Evolutionary conservation across 2,113 vertebrate genomes (phyloP).

Genomic region (Cyphomyrus discorhynchus): DNA sequence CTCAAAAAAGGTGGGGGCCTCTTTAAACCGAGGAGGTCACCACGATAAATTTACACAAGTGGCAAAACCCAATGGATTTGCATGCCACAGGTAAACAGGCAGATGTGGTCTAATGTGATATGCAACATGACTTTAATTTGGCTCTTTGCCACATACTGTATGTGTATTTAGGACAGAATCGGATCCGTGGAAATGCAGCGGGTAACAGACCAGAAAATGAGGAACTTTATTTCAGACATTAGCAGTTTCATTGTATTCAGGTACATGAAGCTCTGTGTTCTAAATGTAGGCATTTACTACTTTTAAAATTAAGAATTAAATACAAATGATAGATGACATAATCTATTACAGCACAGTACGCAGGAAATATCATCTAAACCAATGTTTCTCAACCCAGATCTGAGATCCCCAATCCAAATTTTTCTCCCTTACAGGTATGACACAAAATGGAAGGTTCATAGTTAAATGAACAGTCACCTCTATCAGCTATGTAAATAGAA

Average conservation of each 20-base stretch:
- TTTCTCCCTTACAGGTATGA: conserved; percentile 27
- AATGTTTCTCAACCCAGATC: not conserved
- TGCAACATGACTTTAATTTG: not conserved
- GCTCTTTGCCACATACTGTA: not conserved
- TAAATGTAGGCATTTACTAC: not conserved
- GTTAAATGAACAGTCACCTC: conserved; percentile 63
- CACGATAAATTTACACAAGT: not conserved
- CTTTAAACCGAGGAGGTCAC: not conserved
- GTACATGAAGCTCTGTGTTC: not conserved
- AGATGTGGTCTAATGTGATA: not conserved
- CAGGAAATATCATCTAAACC: not conserved
- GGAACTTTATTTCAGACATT: not conserved
- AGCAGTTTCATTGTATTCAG: not conserved
- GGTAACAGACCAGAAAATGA: not conserved
- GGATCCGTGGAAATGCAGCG: not conserved
- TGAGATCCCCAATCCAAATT: not conserved
- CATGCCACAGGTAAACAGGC: not conserved
- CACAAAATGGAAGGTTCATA: conserved; percentile 55
- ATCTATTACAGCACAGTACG: not conserved
- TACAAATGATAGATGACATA: not conserved
- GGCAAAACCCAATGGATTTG: not conserved
- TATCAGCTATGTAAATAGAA: conserved; percentile 63
- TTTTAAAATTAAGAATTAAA: not conserved
- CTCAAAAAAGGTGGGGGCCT: not conserved
- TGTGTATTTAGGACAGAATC: not conserved